Evolutionary conservation across 2,888 invertebrate species (phyloP).

Genomic region (Sinodicranocentrus sp.): DNA sequence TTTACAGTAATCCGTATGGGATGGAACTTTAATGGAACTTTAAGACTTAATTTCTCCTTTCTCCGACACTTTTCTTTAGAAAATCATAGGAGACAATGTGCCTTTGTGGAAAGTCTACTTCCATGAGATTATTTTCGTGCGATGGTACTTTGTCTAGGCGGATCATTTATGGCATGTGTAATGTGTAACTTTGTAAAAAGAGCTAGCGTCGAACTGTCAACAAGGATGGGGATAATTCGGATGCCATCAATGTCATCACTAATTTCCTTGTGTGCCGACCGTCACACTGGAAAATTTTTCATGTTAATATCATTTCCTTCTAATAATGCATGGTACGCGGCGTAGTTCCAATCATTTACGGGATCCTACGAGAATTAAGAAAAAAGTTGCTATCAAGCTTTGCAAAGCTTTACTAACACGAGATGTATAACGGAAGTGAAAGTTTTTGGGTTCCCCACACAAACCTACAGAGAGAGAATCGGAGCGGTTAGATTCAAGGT

Average conservation of each 20-base stretch:
- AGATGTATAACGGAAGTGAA: no score
- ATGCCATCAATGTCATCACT: conserved; percentile 51
- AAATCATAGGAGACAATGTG: neutral
- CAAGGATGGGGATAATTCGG: conserved; percentile 16
- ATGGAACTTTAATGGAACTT: no score
- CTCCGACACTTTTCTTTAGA: neutral
- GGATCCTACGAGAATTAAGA: conserved; percentile 2
- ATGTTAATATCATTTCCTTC: conserved; percentile 31
- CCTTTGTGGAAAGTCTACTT: no score
- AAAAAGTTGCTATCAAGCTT: no score
- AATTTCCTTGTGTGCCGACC: conserved; percentile 38
- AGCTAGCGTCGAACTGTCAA: conserved; percentile 4
- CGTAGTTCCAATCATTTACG: neutral
- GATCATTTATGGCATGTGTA: conserved; percentile 3
- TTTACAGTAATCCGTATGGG: no score
- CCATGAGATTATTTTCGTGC: no score
- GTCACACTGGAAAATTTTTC: conserved; percentile 28
- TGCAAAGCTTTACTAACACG: no score
- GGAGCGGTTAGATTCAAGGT: no score
- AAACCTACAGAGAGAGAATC: no score
- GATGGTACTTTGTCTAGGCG: neutral
- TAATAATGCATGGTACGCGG: neutral
- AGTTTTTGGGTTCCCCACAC: no score
- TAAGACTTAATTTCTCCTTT: no score
- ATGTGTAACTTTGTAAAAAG: neutral